Percentiles rank a stretch among this genome's conserved stretches.
phyloP scores from a whole-genome alignment of 2,888 invertebrate species.

The Meghimatium bilineatum region DNA sequence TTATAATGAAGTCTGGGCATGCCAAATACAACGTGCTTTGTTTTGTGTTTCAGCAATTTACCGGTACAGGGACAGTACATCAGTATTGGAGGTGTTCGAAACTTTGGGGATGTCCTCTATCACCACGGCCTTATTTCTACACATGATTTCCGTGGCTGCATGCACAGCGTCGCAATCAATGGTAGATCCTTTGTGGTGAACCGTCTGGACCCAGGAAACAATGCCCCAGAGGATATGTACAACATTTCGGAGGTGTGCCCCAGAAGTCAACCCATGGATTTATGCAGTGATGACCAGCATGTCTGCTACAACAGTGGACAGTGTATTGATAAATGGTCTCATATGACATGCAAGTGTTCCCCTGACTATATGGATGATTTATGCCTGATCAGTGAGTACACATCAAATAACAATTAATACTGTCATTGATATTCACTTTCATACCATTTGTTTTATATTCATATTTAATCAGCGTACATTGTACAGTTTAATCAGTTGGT shows the following conservation, averaged over 20 bases:
- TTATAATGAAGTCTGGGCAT: neutral
- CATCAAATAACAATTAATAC: no score
- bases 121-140: constrained; percentile 92
- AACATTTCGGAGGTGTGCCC: constrained; percentile 88
- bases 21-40: neutral
- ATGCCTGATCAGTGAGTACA: constrained; percentile 35
- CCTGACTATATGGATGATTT: constrained; percentile 82
- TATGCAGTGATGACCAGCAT: constrained; percentile 52
- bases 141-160: constrained; percentile 95
- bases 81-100: constrained; percentile 89
- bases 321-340: constrained; percentile 91
- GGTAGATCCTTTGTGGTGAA: constrained; percentile 78
- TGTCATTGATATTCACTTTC: no score
- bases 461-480: no score
- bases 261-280: constrained; percentile 79
- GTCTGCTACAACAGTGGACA: constrained; percentile 80
- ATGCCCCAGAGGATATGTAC: constrained; percentile 79
- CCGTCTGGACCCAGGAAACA: constrained; percentile 9
- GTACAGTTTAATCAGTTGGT: no score
- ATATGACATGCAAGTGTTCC: constrained; percentile 82
- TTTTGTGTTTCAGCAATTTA: constrained; percentile 4
- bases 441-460: no score
- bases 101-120: constrained; percentile 90
- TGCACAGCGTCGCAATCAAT: constrained; percentile 92
- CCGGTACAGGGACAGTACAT: constrained; percentile 78